A percentile compares a stretch with the other conserved stretches of the same genome.
These are phyloP conservation scores for Hexactinellida sp. DNA, from an alignment of 37 sponge, comb jelly and placozoan species.

Conservation along the genomic window DNA sequence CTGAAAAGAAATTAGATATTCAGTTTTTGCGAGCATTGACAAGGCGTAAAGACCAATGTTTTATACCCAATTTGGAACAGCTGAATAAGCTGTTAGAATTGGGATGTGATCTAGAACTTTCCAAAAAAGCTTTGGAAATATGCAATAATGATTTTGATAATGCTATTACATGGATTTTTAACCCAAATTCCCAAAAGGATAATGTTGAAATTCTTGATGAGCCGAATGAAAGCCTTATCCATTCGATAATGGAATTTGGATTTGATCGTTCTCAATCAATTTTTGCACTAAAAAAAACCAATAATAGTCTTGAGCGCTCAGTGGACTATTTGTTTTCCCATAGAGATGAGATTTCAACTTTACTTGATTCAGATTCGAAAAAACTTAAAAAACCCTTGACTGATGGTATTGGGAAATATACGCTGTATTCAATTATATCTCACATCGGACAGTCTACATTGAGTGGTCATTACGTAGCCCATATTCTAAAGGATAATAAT, in stretches of 20 bases:
- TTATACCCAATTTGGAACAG: no score
- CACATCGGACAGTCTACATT: background rate
- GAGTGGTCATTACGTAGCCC: background rate
- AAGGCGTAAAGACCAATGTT: background rate
- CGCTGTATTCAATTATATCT: background rate
- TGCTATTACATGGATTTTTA: background rate
- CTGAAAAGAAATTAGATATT: background rate
- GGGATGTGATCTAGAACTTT: background rate
- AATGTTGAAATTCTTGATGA: background rate
- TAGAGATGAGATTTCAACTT: background rate
- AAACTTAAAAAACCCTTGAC: background rate
- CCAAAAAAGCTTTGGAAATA: background rate
- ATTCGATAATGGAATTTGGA: background rate
- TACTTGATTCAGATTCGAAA: background rate
- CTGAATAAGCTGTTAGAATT: background rate
- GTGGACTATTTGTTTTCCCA: background rate
- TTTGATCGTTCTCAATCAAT: background rate
- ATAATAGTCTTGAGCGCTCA: background rate
- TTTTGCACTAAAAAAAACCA: background rate
- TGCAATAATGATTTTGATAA: background rate
- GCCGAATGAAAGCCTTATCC: background rate
- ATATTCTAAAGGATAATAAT: background rate
- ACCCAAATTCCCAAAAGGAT: background rate
- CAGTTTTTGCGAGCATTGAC: background rate
- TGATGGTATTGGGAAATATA: background rate